Evolutionary conservation across 2,888 invertebrate genomes (phyloP), one percentile per base, ranked within the genome.

Genomic region (Rhaphigaster nebulosa): DNA sequence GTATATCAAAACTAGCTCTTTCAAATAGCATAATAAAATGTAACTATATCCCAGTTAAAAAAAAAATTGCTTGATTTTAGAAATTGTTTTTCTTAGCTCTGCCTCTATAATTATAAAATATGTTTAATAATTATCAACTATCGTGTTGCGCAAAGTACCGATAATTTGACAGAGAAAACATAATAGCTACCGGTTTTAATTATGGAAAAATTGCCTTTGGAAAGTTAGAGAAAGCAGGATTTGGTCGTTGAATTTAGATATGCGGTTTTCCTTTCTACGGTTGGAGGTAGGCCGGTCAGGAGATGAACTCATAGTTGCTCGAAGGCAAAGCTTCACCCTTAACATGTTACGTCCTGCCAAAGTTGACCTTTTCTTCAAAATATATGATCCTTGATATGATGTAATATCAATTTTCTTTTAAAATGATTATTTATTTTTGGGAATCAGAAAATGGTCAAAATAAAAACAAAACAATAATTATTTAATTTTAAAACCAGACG

Each of bases 241-340:
- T n/a, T 26, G 45, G 84, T 23, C 8, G 84, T 84, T 50, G 84
- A 80, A 84, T 84, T 84, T 84, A 45, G 84, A 84, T 84, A 84
- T 84, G 84, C 84, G 84, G 84, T 84, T 84, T 45, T 84, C 84
- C 45, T 84, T 84, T 84, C 84, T n/a, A 84, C 10, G 26, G 45
- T n/a, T 41, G 15, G 45, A 45, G 84, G n/a, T 84, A 38, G 41
- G 45, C 26, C n/a, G n/a, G 18, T 76, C 34, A 18, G 34, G 34
- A 23, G 70, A 70, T 70, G 29, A 20, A 10, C 45, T 84, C 26
- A 4, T 0, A n/a, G n/a, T 4, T 45, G 45, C 45, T 2, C 26
- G 26, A 29, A 34, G 80, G 23, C 29, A 5, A 3, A 12, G 15
- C 15, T 10, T 70, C 18, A 34, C 70, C n/a, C 70, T 70, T 38